Percentiles rank a stretch among this genome's conserved stretches.
phyloP scores from a whole-genome alignment of 1,140 invertebrate genomes.

The Danaus plexippus region DNA sequence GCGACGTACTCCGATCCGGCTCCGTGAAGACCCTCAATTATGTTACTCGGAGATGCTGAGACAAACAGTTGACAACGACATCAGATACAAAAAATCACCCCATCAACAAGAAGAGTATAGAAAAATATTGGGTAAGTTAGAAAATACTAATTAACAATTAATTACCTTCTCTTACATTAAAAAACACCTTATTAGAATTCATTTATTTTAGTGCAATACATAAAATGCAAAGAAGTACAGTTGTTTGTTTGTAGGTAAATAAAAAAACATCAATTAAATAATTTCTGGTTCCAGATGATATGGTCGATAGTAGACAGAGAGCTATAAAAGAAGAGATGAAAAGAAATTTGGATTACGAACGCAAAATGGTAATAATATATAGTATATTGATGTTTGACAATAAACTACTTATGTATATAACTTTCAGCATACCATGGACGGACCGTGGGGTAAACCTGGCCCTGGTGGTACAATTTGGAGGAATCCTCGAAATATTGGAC shows the following conservation, averaged over 20 bases:
- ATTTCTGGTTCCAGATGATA: conserved; percentile 50
- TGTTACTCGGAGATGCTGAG: conserved; percentile 63
- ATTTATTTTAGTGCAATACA: background rate
- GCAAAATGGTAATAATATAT: conserved; percentile 53
- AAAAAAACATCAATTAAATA: conserved; percentile 1
- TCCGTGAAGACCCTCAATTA: conserved; percentile 69
- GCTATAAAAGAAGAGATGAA: conserved; percentile 46
- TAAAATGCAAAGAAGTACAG: background rate
- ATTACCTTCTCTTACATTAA: too few relatives aligned
- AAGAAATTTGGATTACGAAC: conserved; percentile 54
- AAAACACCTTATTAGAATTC: too few relatives aligned
- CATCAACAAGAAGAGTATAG: conserved; percentile 67
- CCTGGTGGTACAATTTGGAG: conserved; percentile 77
- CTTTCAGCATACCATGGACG: conserved; percentile 53
- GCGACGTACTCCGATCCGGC: conserved; percentile 33
- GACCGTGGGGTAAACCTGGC: conserved; percentile 76
- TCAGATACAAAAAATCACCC: conserved; percentile 67
- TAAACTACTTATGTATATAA: conserved; percentile 4
- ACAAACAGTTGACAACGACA: conserved; percentile 68
- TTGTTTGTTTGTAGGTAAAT: background rate
- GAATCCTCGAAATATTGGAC: conserved; percentile 74
- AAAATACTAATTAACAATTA: too few relatives aligned
- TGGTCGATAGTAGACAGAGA: conserved; percentile 54
- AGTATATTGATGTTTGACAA: conserved; percentile 10
- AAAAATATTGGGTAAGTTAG: conserved; percentile 63